Evolutionary conservation across 2,113 vertebrate genomes (phyloP).

Genomic region (Riparia riparia): DNA sequence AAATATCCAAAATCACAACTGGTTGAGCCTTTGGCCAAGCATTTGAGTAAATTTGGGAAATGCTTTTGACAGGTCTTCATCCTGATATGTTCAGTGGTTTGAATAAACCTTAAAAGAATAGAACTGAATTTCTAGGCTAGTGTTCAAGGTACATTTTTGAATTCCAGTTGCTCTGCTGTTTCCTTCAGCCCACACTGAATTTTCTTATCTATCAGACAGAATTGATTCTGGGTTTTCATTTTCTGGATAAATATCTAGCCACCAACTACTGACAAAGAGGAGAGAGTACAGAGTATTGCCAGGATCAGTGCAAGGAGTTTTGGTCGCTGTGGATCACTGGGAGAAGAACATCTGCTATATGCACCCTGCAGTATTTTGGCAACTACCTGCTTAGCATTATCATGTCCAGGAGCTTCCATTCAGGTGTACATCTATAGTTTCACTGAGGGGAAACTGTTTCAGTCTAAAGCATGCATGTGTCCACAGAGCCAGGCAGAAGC

Average conservation of each 20-base stretch:
- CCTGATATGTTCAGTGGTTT: background rate
- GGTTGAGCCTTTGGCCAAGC: fast-evolving
- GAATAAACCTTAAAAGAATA: background rate
- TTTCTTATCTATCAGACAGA: background rate
- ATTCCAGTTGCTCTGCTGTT: background rate
- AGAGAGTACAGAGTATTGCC: background rate
- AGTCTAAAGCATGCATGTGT: background rate
- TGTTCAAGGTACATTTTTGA: background rate
- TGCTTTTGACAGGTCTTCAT: background rate
- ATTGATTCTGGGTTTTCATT: background rate
- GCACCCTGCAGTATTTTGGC: background rate
- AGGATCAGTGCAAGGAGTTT: background rate
- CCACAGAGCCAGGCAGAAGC: background rate
- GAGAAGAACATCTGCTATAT: background rate
- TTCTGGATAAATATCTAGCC: background rate
- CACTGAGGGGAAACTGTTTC: background rate
- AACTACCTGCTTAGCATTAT: background rate
- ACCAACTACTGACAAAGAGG: background rate
- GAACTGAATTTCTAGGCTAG: background rate
- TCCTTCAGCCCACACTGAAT: background rate
- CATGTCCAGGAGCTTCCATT: background rate
- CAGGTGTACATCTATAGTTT: background rate
- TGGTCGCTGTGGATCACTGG: background rate
- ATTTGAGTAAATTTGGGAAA: background rate
- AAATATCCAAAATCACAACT: background rate